Base-by-base conservation (phyloP, 2,888 invertebrate genomes). In the Scaptodrosophila latifasciaeformis region DNA sequence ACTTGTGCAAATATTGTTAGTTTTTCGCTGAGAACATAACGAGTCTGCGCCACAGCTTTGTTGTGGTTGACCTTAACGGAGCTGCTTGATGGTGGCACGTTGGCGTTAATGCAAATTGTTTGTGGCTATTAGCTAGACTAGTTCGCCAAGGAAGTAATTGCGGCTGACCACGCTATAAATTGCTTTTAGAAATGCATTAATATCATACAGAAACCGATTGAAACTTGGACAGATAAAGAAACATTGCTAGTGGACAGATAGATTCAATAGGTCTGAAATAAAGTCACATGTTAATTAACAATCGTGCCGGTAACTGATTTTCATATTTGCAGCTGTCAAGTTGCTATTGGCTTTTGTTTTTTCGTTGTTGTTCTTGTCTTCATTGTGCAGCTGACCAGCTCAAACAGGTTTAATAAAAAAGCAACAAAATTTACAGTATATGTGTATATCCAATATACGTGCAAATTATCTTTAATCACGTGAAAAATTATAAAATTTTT, bases 261-360 rank as follows among this genome's bases (percentile, higher is more conserved):
- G 9, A 24, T 17, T 10, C 6, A 6, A 59, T 59, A 59, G 59
- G 51, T 49, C n/a, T n/a, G n/a, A 49, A 49, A 51, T 57, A 59
- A 60, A 75, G 66, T 78, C 63, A 75, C 69, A 78, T 78, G 76
- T 61, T 71, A 65, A 71, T 78, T 75, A 61, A 59, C 59, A 63
- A 57, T 40, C 66, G 61, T 63, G 64, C 65, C 62, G 74, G 71
- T 50, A 62, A 67, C 64, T 62, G 65, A 77, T 78, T 75, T 67
- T 54, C 55, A 62, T 58, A 53, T 19, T 43, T 56, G 15, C 19
- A 17, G 57, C 59, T 18, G 46, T 29, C 17, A 18, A 19, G 7
- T 21, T 46, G 10, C 12, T 46, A 21, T 31, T 46, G 15, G 35
- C 54, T 37, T 34, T 43, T n/a, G n/a, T n/a, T n/a, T n/a, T n/a